These are phyloP conservation scores for Gambusia yucatana DNA, from an alignment of 2,797 vertebrate species.

Conservation along the genomic window DNA sequence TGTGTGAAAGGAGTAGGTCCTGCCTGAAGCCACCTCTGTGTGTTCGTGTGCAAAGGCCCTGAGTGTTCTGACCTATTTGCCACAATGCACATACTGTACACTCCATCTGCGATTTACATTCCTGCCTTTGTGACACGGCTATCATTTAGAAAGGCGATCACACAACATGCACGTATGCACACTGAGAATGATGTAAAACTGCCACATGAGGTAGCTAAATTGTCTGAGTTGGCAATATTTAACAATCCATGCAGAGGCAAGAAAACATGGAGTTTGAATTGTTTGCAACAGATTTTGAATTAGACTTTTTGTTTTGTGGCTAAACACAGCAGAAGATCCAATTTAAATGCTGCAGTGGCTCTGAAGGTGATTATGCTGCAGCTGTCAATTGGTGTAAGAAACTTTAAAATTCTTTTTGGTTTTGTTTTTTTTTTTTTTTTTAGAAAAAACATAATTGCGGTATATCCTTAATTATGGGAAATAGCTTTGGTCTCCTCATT, in stretches of 20 bases:
- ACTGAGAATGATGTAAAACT: background rate
- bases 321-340: background rate
- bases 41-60: constrained; percentile 23
- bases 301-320: background rate
- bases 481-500: background rate
- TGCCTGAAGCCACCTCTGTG: constrained; percentile 49
- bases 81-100: constrained; percentile 43
- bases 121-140: constrained; percentile 29
- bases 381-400: background rate
- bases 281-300: background rate
- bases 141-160: constrained; percentile 6
- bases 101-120: constrained; percentile 40
- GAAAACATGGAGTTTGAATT: background rate
- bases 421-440: background rate
- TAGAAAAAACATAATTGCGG: background rate
- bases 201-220: background rate
- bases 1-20: constrained; percentile 19
- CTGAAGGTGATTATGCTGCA: background rate
- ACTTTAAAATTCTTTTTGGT: background rate
- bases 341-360: background rate
- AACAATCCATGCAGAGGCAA: background rate
- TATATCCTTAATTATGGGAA: background rate
- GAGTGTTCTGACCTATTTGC: constrained; percentile 66
- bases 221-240: background rate
- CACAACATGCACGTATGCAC: background rate